These are phyloP conservation scores for Napeogenes sylphis DNA, from an alignment of 2,888 invertebrate species.

Conservation along the genomic window DNA sequence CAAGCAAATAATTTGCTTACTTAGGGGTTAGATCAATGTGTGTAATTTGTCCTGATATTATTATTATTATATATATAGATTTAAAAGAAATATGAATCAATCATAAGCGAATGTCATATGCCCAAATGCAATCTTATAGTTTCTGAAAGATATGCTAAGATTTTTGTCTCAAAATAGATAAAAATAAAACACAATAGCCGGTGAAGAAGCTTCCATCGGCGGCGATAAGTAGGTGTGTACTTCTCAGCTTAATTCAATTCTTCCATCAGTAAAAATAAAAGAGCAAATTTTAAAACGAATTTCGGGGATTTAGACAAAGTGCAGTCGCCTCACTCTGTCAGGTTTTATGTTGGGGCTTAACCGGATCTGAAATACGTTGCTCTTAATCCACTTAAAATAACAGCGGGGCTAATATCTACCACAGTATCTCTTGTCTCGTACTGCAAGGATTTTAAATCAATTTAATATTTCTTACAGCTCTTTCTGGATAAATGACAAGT, in stretches of 20 bases:
- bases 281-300: slow-evolving; percentile 21
- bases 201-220: not conserved
- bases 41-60: too few relatives aligned
- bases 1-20: too few relatives aligned
- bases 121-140: too few relatives aligned
- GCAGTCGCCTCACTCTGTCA: slow-evolving; percentile 58
- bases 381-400: slow-evolving; percentile 76
- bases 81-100: too few relatives aligned
- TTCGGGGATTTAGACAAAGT: slow-evolving; percentile 39
- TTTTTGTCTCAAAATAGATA: not conserved
- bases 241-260: slow-evolving; percentile 1
- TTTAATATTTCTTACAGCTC: slow-evolving; percentile 29
- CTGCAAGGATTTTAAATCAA: slow-evolving; percentile 50
- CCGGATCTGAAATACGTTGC: slow-evolving; percentile 71
- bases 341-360: slow-evolving; percentile 70
- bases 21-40: too few relatives aligned
- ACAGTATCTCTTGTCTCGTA: slow-evolving; percentile 55
- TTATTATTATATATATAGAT: too few relatives aligned
- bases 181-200: not conserved
- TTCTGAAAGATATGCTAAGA: too few relatives aligned
- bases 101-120: too few relatives aligned
- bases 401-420: slow-evolving; percentile 63
- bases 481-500: too few relatives aligned
- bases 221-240: slow-evolving; percentile 5
- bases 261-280: slow-evolving; percentile 10